Base-by-base conservation (phyloP, 2,888 invertebrate species). In the Exocentrus adspersus region DNA sequence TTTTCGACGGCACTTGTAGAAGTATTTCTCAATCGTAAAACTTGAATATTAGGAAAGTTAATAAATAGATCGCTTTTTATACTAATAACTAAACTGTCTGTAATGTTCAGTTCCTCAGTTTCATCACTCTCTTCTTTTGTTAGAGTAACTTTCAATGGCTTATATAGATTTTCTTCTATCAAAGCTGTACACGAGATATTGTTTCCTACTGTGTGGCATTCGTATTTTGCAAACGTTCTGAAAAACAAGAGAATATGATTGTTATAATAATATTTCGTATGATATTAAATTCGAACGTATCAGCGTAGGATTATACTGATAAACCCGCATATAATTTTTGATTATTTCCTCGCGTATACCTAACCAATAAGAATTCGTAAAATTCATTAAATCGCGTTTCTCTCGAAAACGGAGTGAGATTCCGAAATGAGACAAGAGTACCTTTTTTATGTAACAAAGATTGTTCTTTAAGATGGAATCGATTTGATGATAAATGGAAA, bases 41-140 rank as follows among this genome's bases (percentile, higher is more conserved):
- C 61, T 56, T 68, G 67, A 20, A 72, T 17, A n/a, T 58, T 51
- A n/a, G 32, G 53, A 43, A 67, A 74, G 21, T 64, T 64, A 12
- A 52, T 17, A 16, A 74, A 69, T 32, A 57, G 68, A 1, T 12
- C 32, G 20, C 37, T 21, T 16, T 64, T 43, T 28, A 74, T 43
- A 5, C 14, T 50, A 1, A 63, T 14, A 48, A 74, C 43, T 7
- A 46, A 30, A 10, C 67, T 64, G 28, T 70, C 56, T 4, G 46
- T 59, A 7, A 74, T 53, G 4, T 59, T 62, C 20, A 74, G 54
- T 17, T 65, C 59, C 5, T 58, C 17, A 7, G 67, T 41, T n/a
- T 9, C 43, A 28, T 19, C 24, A 19, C 42, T 64, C 10, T 69
- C 63, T 1, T 52, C 37, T 45, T 67, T 63, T 32, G 64, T 59